phyloP scores from a whole-genome alignment of 2,888 invertebrate genomes.

The Lottia gigantea region DNA sequence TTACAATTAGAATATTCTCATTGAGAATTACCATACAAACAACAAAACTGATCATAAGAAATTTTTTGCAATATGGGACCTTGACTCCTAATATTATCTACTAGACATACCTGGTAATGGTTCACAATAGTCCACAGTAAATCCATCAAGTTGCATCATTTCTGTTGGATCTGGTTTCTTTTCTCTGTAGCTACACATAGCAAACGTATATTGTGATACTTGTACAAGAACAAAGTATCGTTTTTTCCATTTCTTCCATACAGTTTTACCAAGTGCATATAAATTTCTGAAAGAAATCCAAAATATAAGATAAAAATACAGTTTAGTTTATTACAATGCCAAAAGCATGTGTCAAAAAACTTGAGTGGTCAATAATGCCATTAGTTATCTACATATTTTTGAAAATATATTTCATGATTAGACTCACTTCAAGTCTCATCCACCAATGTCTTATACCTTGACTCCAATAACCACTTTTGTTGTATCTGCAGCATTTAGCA shows the following conservation, averaged over 20 bases:
- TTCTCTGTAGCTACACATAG: slow-evolving; percentile 99
- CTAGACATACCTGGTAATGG: slow-evolving; percentile 83
- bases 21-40: no score
- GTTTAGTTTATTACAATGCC: no score
- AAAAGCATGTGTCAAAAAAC: neutral
- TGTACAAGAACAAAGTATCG: slow-evolving; percentile 94
- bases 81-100: neutral
- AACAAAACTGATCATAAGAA: no score
- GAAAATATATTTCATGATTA: neutral
- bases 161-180: slow-evolving; percentile 99
- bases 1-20: no score
- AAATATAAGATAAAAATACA: no score
- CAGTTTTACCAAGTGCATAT: slow-evolving; percentile 80
- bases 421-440: no score
- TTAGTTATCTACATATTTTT: neutral
- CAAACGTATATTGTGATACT: slow-evolving; percentile 97
- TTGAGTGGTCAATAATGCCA: neutral
- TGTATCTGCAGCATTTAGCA: no score
- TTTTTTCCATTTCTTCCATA: slow-evolving; percentile 99
- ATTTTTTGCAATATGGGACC: no score
- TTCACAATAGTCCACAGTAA: slow-evolving; percentile 97
- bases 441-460: no score
- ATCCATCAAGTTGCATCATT: slow-evolving; percentile 99
- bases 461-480: no score
- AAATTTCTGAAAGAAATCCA: slow-evolving; percentile 63